A percentile compares a stretch with the other conserved stretches of the same genome.
Evolutionary conservation across 2,888 invertebrate genomes (phyloP).

Genomic region (Orthonychiurus folsomi): DNA sequence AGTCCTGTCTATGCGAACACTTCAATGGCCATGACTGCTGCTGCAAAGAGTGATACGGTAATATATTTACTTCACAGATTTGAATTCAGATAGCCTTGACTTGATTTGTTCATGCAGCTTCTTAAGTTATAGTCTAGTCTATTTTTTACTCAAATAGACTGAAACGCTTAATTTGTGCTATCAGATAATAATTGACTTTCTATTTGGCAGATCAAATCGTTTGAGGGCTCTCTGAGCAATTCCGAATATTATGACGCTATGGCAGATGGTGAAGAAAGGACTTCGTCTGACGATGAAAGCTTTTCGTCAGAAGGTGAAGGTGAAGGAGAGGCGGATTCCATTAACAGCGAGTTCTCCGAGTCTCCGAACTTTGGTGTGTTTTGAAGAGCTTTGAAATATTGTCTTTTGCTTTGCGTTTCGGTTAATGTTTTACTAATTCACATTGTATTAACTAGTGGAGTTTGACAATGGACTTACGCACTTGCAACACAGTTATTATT

Average conservation of each 20-base stretch:
- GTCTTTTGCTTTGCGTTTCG: neutral
- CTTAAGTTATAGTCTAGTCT: neutral
- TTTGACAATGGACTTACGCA: no score
- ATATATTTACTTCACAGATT: no score
- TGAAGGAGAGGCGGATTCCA: conserved; percentile 39
- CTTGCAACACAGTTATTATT: no score
- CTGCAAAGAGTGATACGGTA: conserved; percentile 46
- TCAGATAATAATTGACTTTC: conserved; percentile 1
- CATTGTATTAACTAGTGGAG: no score
- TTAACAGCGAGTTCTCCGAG: conserved; percentile 39
- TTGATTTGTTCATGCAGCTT: neutral
- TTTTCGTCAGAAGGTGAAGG: conserved; percentile 41
- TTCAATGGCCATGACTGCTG: conserved; percentile 49
- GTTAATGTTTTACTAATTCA: no score
- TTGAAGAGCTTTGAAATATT: neutral
- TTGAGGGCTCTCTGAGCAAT: conserved; percentile 65
- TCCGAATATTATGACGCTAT: conserved; percentile 76
- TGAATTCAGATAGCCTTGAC: no score
- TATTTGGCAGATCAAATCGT: conserved; percentile 42
- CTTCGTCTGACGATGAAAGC: conserved; percentile 39
- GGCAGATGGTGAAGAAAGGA: conserved; percentile 47
- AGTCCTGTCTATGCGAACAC: no score
- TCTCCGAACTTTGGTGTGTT: conserved; percentile 37
- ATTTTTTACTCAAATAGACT: neutral
- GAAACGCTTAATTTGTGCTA: neutral